Conservation (phyloP, 2,888 invertebrate species). For the Oscheius sp. region DNA sequence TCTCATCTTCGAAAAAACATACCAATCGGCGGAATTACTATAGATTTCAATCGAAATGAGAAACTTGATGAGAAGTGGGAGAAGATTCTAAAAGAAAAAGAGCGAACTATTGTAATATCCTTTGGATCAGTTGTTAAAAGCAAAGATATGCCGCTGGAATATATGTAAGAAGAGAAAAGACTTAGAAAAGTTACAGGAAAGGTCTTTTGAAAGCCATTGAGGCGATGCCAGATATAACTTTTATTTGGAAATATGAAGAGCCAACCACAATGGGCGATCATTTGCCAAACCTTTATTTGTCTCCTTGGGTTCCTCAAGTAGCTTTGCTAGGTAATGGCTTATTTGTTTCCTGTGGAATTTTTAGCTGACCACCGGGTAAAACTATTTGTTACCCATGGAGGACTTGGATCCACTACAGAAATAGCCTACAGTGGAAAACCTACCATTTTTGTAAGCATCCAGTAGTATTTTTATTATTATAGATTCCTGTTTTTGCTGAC, state of each 20-base stretch:
- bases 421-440: constrained; percentile 43
- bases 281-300: constrained; percentile 41
- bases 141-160: constrained; percentile 25
- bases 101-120: constrained; percentile 23
- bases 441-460: constrained; percentile 32
- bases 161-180: constrained; percentile 29
- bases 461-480: not conserved
- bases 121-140: constrained; percentile 29
- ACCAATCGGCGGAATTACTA: constrained; percentile 41
- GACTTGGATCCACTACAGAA: constrained; percentile 39
- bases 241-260: constrained; percentile 53
- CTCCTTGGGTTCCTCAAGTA: constrained; percentile 54
- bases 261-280: constrained; percentile 25
- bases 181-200: constrained; percentile 26
- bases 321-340: constrained; percentile 36
- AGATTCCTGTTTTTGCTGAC: constrained; percentile 55
- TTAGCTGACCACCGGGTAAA: constrained; percentile 39
- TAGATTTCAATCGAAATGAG: constrained; percentile 22
- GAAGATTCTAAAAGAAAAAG: constrained; percentile 22
- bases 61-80: constrained; percentile 27
- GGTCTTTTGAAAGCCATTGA: not conserved
- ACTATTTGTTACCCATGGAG: constrained; percentile 49
- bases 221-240: constrained; percentile 38
- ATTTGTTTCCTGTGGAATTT: not conserved
- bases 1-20: constrained; percentile 35